Evolutionary conservation across 2,797 vertebrate genomes (phyloP).

Genomic region (Propithecus deckenii): DNA sequence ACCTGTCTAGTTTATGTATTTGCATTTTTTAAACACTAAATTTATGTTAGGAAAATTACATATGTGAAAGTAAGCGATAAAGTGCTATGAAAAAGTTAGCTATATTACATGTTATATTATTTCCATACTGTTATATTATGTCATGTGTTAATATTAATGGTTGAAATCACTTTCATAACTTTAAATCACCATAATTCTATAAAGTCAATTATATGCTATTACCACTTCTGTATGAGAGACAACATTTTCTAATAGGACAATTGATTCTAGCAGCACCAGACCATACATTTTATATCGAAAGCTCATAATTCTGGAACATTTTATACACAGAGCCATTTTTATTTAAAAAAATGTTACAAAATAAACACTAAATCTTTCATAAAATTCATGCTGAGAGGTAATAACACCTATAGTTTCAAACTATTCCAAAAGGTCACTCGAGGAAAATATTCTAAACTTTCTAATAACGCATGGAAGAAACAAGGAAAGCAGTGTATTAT

Average conservation of each 20-base stretch:
- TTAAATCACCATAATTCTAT: constrained; percentile 41
- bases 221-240: constrained; percentile 19
- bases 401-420: constrained; percentile 64
- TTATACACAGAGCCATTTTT: constrained; percentile 49
- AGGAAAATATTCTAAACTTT: constrained; percentile 54
- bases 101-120: neutral
- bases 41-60: neutral
- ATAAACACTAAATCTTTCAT: constrained; percentile 69
- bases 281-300: constrained; percentile 54
- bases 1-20: neutral
- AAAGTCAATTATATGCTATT: constrained; percentile 42
- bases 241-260: constrained; percentile 9
- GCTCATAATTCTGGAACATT: constrained; percentile 65
- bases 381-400: constrained; percentile 70
- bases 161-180: neutral
- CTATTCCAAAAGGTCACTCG: constrained; percentile 58
- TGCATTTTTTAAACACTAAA: neutral
- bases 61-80: neutral
- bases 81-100: neutral
- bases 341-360: constrained; percentile 46
- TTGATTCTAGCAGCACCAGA: constrained; percentile 42
- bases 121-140: neutral
- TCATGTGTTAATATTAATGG: neutral
- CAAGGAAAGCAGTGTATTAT: constrained; percentile 29
- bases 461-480: constrained; percentile 55